These are phyloP conservation scores for Minunthozetes semirufus DNA, from an alignment of 2,888 invertebrate species.

Conservation along the genomic window DNA sequence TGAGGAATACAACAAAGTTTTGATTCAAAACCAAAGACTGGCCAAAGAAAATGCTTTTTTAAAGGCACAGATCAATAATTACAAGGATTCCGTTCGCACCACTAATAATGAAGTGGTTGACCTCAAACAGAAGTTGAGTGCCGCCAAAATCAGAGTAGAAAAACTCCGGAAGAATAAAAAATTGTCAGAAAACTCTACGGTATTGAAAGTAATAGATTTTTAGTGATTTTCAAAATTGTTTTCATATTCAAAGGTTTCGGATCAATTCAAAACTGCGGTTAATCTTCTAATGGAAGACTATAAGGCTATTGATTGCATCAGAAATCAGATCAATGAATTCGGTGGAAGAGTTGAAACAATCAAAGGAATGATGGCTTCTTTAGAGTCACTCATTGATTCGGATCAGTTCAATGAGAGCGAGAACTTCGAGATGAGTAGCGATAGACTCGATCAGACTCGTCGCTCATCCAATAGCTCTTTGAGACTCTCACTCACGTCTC, in stretches of 20 bases:
- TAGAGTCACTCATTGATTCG: background rate
- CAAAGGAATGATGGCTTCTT: background rate
- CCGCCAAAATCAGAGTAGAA: background rate
- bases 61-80: background rate
- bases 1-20: constrained; percentile 8
- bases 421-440: background rate
- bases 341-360: background rate
- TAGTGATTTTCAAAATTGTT: background rate
- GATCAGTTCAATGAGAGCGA: background rate
- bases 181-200: no score
- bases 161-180: no score
- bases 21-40: constrained; percentile 20
- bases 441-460: background rate
- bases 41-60: constrained; percentile 9
- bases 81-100: background rate
- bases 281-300: background rate
- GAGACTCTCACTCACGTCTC: background rate
- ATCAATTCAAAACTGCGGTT: background rate
- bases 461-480: background rate
- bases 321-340: background rate
- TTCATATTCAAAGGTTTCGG: background rate
- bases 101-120: background rate
- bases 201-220: background rate
- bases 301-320: background rate
- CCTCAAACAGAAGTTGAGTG: background rate